These are phyloP conservation scores for Zhengitettix transpicula DNA, from an alignment of 2,888 invertebrate species.

Conservation along the genomic window DNA sequence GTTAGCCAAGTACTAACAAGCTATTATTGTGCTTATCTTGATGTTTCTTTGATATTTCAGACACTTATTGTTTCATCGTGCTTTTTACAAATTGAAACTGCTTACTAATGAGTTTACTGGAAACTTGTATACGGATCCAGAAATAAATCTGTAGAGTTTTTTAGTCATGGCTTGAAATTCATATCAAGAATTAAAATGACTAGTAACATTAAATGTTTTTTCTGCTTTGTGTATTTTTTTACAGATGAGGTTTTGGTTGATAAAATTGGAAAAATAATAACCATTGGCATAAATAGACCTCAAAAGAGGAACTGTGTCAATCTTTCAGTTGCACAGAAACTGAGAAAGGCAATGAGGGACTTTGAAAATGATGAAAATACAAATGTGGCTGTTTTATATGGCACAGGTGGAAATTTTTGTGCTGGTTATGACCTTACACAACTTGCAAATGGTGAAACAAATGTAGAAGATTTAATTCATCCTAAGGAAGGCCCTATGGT, in stretches of 20 bases:
- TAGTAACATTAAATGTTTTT: no score
- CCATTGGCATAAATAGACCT: slow-evolving; percentile 79
- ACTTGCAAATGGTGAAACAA: slow-evolving; percentile 27
- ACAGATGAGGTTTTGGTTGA: slow-evolving; percentile 31
- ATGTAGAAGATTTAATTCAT: slow-evolving; percentile 3
- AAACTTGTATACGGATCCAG: no score
- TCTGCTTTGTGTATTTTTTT: background rate
- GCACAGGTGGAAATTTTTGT: slow-evolving; percentile 86
- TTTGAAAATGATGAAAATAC: slow-evolving; percentile 64
- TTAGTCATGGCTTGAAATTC: no score
- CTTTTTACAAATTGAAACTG: no score
- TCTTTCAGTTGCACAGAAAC: slow-evolving; percentile 42
- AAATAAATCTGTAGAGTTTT: no score
- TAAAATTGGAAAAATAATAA: slow-evolving; percentile 45
- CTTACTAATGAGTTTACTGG: no score
- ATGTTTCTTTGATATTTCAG: no score
- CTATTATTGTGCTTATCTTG: no score
- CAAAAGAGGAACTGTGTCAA: slow-evolving; percentile 71
- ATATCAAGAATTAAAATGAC: no score
- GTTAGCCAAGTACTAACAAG: no score
- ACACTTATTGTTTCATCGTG: no score
- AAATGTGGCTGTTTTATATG: slow-evolving; percentile 64
- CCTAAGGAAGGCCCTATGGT: slow-evolving; percentile 34
- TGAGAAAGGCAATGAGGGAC: slow-evolving; percentile 51
- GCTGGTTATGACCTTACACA: slow-evolving; percentile 80